Percentiles rank a stretch among this genome's conserved stretches.
Evolutionary conservation across 2,797 vertebrate species (phyloP).

Genomic region (Gymnocypris eckloni): DNA sequence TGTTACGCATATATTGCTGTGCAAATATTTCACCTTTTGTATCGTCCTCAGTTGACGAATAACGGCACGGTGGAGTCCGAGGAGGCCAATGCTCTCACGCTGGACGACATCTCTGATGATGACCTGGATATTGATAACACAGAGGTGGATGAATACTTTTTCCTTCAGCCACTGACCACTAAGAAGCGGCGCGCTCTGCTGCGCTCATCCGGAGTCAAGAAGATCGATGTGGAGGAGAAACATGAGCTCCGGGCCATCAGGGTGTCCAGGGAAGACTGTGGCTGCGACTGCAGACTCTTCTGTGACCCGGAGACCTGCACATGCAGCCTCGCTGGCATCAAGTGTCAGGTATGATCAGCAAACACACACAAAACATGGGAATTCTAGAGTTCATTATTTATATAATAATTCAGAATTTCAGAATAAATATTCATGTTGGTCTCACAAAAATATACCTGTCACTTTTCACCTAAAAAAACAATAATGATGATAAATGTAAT

Average conservation of each 20-base stretch:
- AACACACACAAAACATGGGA: background rate
- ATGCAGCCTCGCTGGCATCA: conserved; percentile 97
- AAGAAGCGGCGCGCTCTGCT: conserved; percentile 93
- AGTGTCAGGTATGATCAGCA: conserved; percentile 90
- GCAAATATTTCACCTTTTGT: background rate
- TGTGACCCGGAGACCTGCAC: conserved; percentile 98
- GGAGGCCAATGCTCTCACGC: conserved; percentile 90
- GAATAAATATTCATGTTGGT: background rate
- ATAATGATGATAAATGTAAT: background rate
- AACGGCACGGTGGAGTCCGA: conserved; percentile 95
- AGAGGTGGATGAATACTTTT: conserved; percentile 99
- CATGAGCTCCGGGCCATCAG: conserved; percentile 94
- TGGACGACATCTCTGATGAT: conserved; percentile 97
- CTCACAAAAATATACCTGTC: background rate
- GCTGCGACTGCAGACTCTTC: conserved; percentile 95
- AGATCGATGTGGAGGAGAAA: conserved; percentile 98
- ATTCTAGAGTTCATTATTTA: background rate
- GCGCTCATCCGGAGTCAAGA: conserved; percentile 93
- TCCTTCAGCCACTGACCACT: conserved; percentile 96
- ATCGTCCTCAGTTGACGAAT: conserved; percentile 88
- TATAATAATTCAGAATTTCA: background rate
- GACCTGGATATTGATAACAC: conserved; percentile 98
- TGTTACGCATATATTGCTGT: background rate
- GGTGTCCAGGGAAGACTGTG: conserved; percentile 95
- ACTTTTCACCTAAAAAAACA: background rate